Evolutionary conservation across 2,797 vertebrate genomes (phyloP), one percentile per base, ranked within the genome.

Genomic region (Mus spretus): DNA sequence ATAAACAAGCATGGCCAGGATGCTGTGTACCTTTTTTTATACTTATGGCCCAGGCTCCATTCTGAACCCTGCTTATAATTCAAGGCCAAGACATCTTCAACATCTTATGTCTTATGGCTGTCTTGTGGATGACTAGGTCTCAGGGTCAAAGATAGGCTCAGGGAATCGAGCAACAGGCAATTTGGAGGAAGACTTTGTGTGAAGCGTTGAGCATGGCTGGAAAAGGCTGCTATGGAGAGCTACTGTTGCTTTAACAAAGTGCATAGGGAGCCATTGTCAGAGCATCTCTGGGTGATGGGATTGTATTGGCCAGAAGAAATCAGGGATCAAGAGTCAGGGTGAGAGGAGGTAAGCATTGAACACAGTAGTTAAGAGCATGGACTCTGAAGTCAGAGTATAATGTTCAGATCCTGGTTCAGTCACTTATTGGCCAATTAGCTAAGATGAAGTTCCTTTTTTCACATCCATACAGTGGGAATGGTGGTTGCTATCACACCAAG

Each of bases 201-300:
- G 28, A 0, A 10, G 4, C 3, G 2, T 20, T 1, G 34, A 22
- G 34, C 28, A 10, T 31, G 88, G 47, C 79, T 34, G 11, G 14
- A 28, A 6, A 22, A 5, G 6, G 67, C 40, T 1, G 0, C 28
- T 20, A 0, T 9, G 53, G 26, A 55, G 65, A 28, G 44, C 57
- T 7, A 13, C 0, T 0, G 5, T 57, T 67, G 26, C 37, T 90
- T 75, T 12, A 0, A 63, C 70, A 65, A 17, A 34, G 9, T 0
- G 22, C 22, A 55, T 22, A 26, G 50, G 3, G 3, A 40, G 26
- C 12, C 13, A 12, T 6, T 2, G 2, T 26, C 57, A 0, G 3
- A 31, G 7, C 57, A 61, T 55, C 31, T 53, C 10, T 6, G 44
- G 40, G 24, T 3, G 24, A 37, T 24, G 53, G 78, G 57, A 72